phyloP scores from a whole-genome alignment of 2,797 vertebrate genomes.

The Lycodopsis pacificus region DNA sequence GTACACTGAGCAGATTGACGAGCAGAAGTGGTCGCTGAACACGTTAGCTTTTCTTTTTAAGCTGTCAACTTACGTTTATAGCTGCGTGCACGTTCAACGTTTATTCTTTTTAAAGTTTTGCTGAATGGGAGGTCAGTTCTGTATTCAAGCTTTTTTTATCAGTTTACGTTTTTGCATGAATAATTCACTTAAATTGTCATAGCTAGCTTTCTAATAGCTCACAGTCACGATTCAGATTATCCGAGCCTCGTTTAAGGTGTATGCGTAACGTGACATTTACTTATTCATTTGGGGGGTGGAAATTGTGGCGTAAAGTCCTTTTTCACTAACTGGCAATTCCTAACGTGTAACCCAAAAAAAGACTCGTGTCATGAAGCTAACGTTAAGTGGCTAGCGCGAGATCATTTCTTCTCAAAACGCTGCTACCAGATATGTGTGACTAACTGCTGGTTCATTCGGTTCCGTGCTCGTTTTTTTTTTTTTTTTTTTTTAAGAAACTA shows the following conservation, averaged over 20 bases:
- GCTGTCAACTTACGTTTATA: conserved; percentile 18
- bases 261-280: conserved; percentile 62
- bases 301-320: background rate
- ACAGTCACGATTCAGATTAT: conserved; percentile 50
- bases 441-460: conserved; percentile 8
- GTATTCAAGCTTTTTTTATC: accelerated
- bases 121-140: background rate
- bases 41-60: conserved; percentile 7
- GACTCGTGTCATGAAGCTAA: background rate
- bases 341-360: background rate
- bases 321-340: background rate
- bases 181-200: background rate
- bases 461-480: conserved; percentile 19
- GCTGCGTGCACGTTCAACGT: background rate
- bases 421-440: conserved; percentile 18
- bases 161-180: background rate
- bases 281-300: conserved; percentile 17
- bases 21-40: conserved; percentile 2
- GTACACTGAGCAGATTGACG: background rate
- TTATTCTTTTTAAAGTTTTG: conserved; percentile 36
- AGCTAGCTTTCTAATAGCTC: background rate
- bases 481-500: conserved; percentile 23
- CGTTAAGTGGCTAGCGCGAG: background rate
- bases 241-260: conserved; percentile 34
- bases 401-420: background rate